These are phyloP conservation scores for Drosophila neonasuta DNA, from an alignment of 2,888 invertebrate species.

Conservation along the genomic window DNA sequence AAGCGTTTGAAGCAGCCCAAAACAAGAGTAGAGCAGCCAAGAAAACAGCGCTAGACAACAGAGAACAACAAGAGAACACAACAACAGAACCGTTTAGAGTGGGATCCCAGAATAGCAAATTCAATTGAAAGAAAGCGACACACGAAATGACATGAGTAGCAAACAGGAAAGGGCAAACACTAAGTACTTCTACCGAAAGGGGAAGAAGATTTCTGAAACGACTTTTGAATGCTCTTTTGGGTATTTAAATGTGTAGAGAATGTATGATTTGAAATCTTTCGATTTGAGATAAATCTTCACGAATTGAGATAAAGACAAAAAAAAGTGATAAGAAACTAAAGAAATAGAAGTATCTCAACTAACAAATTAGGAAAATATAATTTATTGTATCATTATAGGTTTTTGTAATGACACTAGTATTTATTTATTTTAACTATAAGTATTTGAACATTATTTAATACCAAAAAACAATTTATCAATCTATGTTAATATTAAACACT, in stretches of 20 bases:
- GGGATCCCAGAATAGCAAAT: conserved; percentile 42
- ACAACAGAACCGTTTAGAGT: conserved; percentile 29
- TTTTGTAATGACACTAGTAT: no score
- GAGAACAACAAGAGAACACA: conserved; percentile 18
- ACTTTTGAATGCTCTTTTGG: conserved; percentile 32
- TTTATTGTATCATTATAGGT: no score
- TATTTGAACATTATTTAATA: no score
- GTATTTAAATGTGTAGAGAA: background rate
- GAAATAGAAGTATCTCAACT: no score
- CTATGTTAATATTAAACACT: no score
- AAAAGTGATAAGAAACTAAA: no score
- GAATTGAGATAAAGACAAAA: no score
- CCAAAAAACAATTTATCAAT: no score
- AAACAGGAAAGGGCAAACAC: conserved; percentile 51
- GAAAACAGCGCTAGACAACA: conserved; percentile 36
- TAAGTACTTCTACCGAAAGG: conserved; percentile 18
- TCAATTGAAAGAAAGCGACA: conserved; percentile 74
- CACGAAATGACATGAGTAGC: conserved; percentile 65
- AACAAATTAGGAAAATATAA: no score
- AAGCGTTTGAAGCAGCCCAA: conserved; percentile 59
- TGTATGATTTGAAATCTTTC: no score
- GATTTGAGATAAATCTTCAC: no score
- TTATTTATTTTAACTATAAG: no score
- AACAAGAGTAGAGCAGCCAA: conserved; percentile 51
- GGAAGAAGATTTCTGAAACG: background rate